phyloP scores from a whole-genome alignment of 2,888 invertebrate species.

The Caenorhabditis afra region DNA sequence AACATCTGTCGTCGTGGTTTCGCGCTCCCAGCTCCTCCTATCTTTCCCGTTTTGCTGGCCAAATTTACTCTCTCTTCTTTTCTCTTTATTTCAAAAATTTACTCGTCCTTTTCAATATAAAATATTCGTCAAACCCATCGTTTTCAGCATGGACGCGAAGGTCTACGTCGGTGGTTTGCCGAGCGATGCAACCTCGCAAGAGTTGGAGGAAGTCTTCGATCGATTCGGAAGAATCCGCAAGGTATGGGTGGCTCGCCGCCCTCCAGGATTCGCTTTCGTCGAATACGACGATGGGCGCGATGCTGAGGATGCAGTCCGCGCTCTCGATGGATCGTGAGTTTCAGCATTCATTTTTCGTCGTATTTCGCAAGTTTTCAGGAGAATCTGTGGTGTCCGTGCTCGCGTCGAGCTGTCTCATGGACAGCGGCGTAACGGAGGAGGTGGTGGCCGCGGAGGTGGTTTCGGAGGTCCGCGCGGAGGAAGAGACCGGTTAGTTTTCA shows the following conservation, averaged over 20 bases:
- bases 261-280: slow-evolving; percentile 85
- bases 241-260: slow-evolving; percentile 95
- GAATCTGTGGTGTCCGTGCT: slow-evolving; percentile 82
- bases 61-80: not conserved
- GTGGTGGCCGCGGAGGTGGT: slow-evolving; percentile 67
- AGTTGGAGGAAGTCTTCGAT: slow-evolving; percentile 88
- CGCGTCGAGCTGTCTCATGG: slow-evolving; percentile 82
- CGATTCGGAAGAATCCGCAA: slow-evolving; percentile 92
- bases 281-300: slow-evolving; percentile 87
- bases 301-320: slow-evolving; percentile 82
- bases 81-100: not conserved
- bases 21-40: not conserved
- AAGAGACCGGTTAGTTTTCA: slow-evolving; percentile 56
- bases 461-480: slow-evolving; percentile 58
- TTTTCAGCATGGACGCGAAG: slow-evolving; percentile 83
- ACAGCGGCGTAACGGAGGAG: slow-evolving; percentile 80
- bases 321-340: slow-evolving; percentile 84
- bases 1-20: slow-evolving; percentile 10
- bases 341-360: not conserved
- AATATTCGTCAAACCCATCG: not conserved
- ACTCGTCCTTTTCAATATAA: not conserved
- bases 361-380: slow-evolving; percentile 69
- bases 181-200: slow-evolving; percentile 87
- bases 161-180: slow-evolving; percentile 94
- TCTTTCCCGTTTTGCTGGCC: not conserved